A percentile compares a stretch with the other conserved stretches of the same genome.
Conservation (phyloP, 2,888 invertebrate genomes). For the Pheosia gnoma region DNA sequence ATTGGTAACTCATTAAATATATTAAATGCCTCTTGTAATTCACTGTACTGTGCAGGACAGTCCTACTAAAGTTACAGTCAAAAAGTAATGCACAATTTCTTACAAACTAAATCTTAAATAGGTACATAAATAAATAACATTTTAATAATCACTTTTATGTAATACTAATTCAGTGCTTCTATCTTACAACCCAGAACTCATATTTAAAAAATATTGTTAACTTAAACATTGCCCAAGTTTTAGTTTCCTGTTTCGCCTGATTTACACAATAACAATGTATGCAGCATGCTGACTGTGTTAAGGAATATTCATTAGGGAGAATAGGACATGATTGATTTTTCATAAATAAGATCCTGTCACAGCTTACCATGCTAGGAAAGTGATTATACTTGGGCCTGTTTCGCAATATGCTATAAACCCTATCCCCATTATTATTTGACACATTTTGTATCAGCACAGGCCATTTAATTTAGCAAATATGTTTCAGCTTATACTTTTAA, state of each 20-base stretch:
- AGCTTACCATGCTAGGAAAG: not conserved
- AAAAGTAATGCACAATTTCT: conserved; percentile 30
- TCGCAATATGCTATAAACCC: no score
- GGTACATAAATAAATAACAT: conserved; percentile 76
- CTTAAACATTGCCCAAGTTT: not conserved
- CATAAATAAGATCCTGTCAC: not conserved
- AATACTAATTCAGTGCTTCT: conserved; percentile 44
- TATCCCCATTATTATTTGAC: no score
- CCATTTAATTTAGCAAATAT: no score
- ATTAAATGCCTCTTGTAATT: conserved; percentile 37
- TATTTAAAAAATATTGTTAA: conserved; percentile 8
- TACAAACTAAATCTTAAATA: conserved; percentile 59
- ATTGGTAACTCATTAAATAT: conserved; percentile 50
- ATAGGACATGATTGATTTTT: no score
- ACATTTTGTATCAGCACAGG: no score
- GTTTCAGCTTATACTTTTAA: no score
- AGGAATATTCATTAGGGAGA: not conserved
- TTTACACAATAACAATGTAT: not conserved
- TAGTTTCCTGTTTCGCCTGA: not conserved
- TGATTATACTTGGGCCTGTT: not conserved
- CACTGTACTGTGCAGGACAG: conserved; percentile 32
- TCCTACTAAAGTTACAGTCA: conserved; percentile 31
- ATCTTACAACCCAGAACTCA: conserved; percentile 24
- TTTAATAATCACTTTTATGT: conserved; percentile 66
- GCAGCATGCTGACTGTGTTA: not conserved